phyloP scores from a whole-genome alignment of 2,113 vertebrate species.

The Rhinopomastus cyanomelas region DNA sequence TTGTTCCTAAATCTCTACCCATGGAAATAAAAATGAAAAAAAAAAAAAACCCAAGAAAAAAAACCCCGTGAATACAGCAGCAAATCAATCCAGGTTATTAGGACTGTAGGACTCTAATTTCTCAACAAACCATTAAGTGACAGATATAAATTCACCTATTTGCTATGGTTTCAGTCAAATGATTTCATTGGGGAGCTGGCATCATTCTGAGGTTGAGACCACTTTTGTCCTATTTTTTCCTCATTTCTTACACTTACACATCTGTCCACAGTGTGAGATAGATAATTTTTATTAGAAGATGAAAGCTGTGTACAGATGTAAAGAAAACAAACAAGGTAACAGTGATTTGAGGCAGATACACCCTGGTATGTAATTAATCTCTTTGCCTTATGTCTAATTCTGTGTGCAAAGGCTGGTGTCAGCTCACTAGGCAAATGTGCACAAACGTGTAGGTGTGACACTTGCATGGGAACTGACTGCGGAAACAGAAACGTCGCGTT shows the following conservation, averaged over 20 bases:
- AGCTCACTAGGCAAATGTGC: too few species aligned
- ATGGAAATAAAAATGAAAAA: slow-evolving; percentile 65
- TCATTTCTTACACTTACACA: slow-evolving; percentile 36
- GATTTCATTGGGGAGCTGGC: slow-evolving; percentile 89
- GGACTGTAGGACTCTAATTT: slow-evolving; percentile 84
- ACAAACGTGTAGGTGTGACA: not conserved
- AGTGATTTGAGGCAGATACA: slow-evolving; percentile 2
- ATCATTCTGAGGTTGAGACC: slow-evolving; percentile 82
- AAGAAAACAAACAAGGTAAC: not conserved
- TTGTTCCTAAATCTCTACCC: slow-evolving; percentile 75
- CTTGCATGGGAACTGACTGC: not conserved
- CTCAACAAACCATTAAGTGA: slow-evolving; percentile 93
- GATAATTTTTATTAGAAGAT: not conserved
- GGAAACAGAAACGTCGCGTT: slow-evolving; percentile 39
- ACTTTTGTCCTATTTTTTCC: slow-evolving; percentile 84
- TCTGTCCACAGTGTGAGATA: not conserved
- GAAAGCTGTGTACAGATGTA: not conserved
- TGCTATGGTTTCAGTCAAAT: slow-evolving; percentile 91
- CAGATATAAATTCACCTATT: slow-evolving; percentile 96
- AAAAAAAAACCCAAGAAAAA: too few species aligned
- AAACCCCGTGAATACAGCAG: slow-evolving; percentile 61
- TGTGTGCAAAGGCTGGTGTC: not conserved
- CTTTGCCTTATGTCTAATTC: not conserved
- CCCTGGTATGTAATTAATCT: not conserved
- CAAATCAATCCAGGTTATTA: slow-evolving; percentile 89